Evolutionary conservation across 2,113 vertebrate species (phyloP).

Genomic region (Leucosticte australis): DNA sequence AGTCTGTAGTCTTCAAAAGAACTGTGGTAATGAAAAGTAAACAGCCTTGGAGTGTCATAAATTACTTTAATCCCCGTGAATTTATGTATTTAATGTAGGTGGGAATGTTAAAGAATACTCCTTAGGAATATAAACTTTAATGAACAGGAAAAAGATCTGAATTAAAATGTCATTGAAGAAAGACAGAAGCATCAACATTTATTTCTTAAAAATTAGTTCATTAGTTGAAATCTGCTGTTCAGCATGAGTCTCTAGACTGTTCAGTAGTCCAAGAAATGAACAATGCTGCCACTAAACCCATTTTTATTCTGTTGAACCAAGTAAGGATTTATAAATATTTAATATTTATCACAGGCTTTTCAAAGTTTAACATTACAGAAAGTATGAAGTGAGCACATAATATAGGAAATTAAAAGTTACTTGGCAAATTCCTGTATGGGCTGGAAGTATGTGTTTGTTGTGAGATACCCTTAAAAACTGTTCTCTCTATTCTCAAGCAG

Average conservation of each 20-base stretch:
- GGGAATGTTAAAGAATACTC: not conserved
- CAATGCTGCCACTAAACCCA: not conserved
- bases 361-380: not conserved
- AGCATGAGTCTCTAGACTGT: not conserved
- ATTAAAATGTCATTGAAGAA: not conserved
- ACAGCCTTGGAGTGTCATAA: not conserved
- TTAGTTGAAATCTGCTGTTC: too few relatives aligned
- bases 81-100: not conserved
- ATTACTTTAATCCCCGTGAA: not conserved
- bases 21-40: not conserved
- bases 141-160: not conserved
- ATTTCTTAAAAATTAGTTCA: not conserved
- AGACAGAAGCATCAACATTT: not conserved
- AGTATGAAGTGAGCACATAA: not conserved
- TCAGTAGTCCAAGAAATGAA: not conserved
- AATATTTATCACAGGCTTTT: not conserved
- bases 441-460: not conserved
- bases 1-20: not conserved
- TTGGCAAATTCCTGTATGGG: not conserved
- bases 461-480: not conserved
- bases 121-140: not conserved
- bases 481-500: slow-evolving; percentile 69
- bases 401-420: not conserved
- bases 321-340: not conserved
- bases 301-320: not conserved